Evolutionary conservation across 2,888 invertebrate species (phyloP).

Genomic region (Aromia moschata): DNA sequence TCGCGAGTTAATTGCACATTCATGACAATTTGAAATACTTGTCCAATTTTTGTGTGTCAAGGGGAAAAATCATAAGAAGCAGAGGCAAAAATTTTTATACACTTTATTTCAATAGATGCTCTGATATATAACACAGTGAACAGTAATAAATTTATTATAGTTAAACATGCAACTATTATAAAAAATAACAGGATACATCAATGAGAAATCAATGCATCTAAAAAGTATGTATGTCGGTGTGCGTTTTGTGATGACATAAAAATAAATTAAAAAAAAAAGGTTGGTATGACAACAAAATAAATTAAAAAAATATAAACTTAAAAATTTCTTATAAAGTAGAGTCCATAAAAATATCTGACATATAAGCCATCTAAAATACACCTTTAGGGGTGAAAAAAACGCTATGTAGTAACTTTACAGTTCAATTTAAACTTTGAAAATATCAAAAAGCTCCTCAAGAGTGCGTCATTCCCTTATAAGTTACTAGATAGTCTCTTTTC

Average conservation of each 20-base stretch:
- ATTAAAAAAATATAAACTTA: conserved; percentile 46
- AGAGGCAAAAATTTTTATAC: conserved; percentile 5
- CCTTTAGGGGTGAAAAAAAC: conserved; percentile 16
- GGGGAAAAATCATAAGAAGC: neutral
- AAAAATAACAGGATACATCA: conserved; percentile 48
- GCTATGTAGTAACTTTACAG: conserved; percentile 19
- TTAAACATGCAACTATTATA: conserved; percentile 52
- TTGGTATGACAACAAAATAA: conserved; percentile 45
- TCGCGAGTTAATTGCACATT: no score
- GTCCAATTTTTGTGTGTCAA: no score
- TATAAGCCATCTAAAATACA: conserved; percentile 45
- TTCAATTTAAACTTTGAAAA: neutral
- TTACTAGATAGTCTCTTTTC: conserved; percentile 24
- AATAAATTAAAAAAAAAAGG: conserved; percentile 43
- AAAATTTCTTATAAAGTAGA: conserved; percentile 38
- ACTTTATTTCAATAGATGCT: conserved; percentile 47
- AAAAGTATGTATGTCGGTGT: conserved; percentile 32
- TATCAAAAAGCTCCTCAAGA: neutral
- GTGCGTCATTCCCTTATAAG: conserved; percentile 6
- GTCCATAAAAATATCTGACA: conserved; percentile 47
- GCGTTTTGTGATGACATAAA: conserved; percentile 34
- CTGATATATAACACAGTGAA: conserved; percentile 56
- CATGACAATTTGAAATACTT: no score
- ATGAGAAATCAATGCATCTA: conserved; percentile 47
- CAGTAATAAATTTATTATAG: conserved; percentile 55